A percentile compares a stretch with the other conserved stretches of the same genome.
Conservation (phyloP, 1,140 invertebrate genomes). For the Drosophila oshimai region DNA sequence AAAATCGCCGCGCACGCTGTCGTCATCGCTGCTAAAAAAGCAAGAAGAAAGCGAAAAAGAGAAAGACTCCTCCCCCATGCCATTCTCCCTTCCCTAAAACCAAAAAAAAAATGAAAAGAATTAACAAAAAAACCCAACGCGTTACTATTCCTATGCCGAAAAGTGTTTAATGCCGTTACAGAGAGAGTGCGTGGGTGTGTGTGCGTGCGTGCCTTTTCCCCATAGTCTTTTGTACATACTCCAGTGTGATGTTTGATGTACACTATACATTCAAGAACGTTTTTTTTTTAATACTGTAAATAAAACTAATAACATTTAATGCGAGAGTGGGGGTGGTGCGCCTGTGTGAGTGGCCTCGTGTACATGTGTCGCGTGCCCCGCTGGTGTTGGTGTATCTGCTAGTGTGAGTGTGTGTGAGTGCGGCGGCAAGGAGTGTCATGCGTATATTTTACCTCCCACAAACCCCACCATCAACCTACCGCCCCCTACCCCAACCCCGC, state of each 20-base stretch:
- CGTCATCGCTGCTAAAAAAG: constrained; percentile 68
- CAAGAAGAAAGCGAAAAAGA: constrained; percentile 28
- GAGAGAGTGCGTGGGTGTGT: not conserved
- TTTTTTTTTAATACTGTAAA: constrained; percentile 66
- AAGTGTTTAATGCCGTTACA: constrained; percentile 35
- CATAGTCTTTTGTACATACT: constrained; percentile 13
- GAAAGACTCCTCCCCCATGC: constrained; percentile 12
- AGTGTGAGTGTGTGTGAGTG: constrained; percentile 40
- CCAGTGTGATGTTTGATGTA: constrained; percentile 36
- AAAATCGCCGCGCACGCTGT: constrained; percentile 64
- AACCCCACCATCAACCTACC: not conserved
- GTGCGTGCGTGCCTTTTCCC: constrained; percentile 1
- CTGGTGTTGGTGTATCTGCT: constrained; percentile 33
- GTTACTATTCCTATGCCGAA: constrained; percentile 55
- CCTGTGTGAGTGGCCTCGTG: constrained; percentile 74
- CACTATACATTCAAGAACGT: constrained; percentile 28
- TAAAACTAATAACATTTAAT: constrained; percentile 70
- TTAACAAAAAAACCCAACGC: constrained; percentile 34
- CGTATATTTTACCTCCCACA: constrained; percentile 63
- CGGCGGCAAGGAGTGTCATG: constrained; percentile 77
- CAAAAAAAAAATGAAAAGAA: constrained; percentile 16
- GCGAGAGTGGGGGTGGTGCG: constrained; percentile 17
- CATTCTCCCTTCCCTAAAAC: constrained; percentile 7
- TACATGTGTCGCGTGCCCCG: constrained; percentile 67
- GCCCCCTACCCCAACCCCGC: not conserved